Base-by-base conservation (phyloP, 2,888 invertebrate genomes). In the Seira ritae region DNA sequence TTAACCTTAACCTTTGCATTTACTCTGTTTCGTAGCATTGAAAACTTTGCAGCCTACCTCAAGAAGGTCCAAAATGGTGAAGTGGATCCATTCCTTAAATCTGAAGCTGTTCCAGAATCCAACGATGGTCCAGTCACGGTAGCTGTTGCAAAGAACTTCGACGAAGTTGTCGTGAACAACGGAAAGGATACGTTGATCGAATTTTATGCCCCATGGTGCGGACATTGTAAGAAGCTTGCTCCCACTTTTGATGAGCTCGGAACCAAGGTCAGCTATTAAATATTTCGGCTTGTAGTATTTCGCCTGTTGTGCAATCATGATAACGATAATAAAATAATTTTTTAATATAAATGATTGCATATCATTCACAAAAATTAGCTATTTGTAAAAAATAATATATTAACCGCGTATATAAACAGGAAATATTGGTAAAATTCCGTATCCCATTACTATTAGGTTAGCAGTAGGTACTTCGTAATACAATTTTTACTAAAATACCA, bases 191-290 rank as follows among this genome's bases (percentile, higher is more conserved):
- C 97, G 1, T 93, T 99, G 65, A 94, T 99, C 88, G 99, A 99
- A 92, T 99, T 99, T 92, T 99, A 99, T 91, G 99, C 99, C 46
- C 98, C 98, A 0, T 99, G 92, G 92, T 98, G 98, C 91, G 98
- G 99, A 88, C 99, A 99, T 90, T 99, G 99, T 93, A 99, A 99
- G 92, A 96, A 96, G 91, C 93, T 99, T 69, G 93, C 96, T 1
- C 99, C 99, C 20, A 93, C 96, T 76, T 99, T 94, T 91, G 98
- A 98, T 83, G 98, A 99, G 91, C 93, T 99, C 42, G 99, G 96
- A 55, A 94, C 95, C 81, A 96, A 96, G 92, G 94, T 94, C 90
- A 87, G 86, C 84, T 50, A n/a, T 1, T 2, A 10, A 46, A 1
- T 66, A 55, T n/a, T 50, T 1, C 6, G 2, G 15, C 50, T n/a